Conservation (phyloP, 2,888 invertebrate species). For the Lutraria lutraria region DNA sequence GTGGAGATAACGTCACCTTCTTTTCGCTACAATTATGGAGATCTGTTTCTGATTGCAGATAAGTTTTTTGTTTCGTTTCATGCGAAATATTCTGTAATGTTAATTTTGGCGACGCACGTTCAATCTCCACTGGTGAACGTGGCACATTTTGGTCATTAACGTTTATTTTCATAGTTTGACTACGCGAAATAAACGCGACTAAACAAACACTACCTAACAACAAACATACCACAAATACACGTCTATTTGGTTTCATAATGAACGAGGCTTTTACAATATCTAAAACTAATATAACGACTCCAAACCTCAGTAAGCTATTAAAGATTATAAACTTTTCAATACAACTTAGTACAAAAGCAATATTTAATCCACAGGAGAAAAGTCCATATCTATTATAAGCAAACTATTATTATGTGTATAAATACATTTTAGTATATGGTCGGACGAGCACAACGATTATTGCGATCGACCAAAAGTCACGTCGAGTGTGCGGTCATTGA, state of each 20-base stretch:
- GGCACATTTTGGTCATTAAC: neutral
- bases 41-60: neutral
- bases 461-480: no score
- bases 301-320: no score
- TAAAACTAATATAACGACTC: no score
- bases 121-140: neutral
- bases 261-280: no score
- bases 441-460: no score
- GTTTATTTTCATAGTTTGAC: neutral
- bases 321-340: no score
- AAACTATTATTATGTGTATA: no score
- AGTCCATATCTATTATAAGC: no score
- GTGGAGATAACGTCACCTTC: slow-evolving; percentile 26
- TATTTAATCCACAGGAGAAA: no score
- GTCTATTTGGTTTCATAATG: neutral
- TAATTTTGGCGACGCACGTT: neutral
- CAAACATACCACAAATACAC: neutral
- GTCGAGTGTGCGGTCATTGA: no score
- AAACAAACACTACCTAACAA: neutral
- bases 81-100: neutral
- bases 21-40: neutral
- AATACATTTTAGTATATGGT: no score
- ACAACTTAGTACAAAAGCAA: no score
- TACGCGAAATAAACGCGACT: neutral
- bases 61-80: neutral